Percentiles rank a stretch among this genome's conserved stretches.
Evolutionary conservation across 2,797 vertebrate genomes (phyloP).

Genomic region (Sparidentex hasta): DNA sequence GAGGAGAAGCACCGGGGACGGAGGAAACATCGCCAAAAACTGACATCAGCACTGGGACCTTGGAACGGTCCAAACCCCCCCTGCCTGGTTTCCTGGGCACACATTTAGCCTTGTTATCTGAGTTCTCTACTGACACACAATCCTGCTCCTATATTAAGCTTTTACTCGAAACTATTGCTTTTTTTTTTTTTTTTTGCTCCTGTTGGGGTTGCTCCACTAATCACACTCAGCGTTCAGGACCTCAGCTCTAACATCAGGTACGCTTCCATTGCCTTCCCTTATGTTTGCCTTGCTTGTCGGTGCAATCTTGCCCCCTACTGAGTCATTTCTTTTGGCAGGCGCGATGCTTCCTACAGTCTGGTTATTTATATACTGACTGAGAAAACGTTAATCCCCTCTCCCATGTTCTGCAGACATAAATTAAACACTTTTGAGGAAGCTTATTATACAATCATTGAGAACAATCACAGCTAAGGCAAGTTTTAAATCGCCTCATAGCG

Average conservation of each 20-base stretch:
- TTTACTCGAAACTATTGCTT: conserved; percentile 45
- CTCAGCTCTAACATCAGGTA: conserved; percentile 57
- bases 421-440: conserved; percentile 32
- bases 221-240: conserved; percentile 51
- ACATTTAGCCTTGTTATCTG: conserved; percentile 70
- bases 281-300: conserved; percentile 62
- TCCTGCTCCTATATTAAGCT: conserved; percentile 40
- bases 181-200: conserved; percentile 48
- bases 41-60: conserved; percentile 77
- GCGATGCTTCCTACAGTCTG: conserved; percentile 62
- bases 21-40: conserved; percentile 69
- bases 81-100: conserved; percentile 64
- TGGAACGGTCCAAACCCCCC: conserved; percentile 49
- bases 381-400: conserved; percentile 55
- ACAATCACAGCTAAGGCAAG: conserved; percentile 14
- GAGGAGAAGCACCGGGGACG: conserved; percentile 72
- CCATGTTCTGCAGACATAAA: conserved; percentile 36
- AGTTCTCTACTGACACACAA: conserved; percentile 62
- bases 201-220: conserved; percentile 47
- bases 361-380: conserved; percentile 70
- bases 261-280: conserved; percentile 52
- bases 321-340: conserved; percentile 73
- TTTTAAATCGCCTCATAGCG: conserved; percentile 19
- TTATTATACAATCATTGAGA: conserved; percentile 38
- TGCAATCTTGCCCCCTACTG: conserved; percentile 65